Evolutionary conservation across 1,140 invertebrate genomes (phyloP), one percentile per base, ranked within the genome.

Genomic region (Leptopilina clavipes): DNA sequence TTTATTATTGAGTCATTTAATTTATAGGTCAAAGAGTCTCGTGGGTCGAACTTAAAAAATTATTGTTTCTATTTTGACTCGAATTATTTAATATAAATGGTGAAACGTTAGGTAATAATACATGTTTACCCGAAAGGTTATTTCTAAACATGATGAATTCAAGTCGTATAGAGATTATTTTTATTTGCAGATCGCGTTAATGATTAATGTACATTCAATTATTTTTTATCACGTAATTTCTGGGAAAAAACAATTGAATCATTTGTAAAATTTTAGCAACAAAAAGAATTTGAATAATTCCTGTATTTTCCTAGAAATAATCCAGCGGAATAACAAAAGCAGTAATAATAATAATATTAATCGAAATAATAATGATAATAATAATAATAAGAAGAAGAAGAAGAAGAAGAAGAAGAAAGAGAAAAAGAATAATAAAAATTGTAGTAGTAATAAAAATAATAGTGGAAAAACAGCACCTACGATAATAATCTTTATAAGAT

Each of bases 201-300:
- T 65, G 59, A 65, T 65, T 65, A 65, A 65, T 65, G 59, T 14
- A 59, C 22, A 25, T 65, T 65, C n/a, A 65, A 31, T 65, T 22
- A n/a, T n/a, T 25, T 12, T 37, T 31, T 31, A 65, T 65, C 22
- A 7, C 7, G 14, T 31, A 37, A n/a, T 31, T 65, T 65, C 59
- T 8, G 14, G 5, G 25, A n/a, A 65, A 65, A 65, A 65, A 37
- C 14, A 59, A 59, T 59, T 25, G 12, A 65, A 65, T 37, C 59
- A 65, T 17, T 31, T 37, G 11, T 7, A 31, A 31, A 59, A 25
- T 0, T 65, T 22, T 25, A 65, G 25, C 0, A 31, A 31, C n/a
- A 59, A 59, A 12, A 59, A 3, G 12, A 59, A 31, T 31, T 14
- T 31, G 5, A 31, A 65, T 31, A n/a, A 65, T 65, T 37, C 25